phyloP scores from a whole-genome alignment of 2,888 invertebrate genomes.

The Bombyx huttoni region DNA sequence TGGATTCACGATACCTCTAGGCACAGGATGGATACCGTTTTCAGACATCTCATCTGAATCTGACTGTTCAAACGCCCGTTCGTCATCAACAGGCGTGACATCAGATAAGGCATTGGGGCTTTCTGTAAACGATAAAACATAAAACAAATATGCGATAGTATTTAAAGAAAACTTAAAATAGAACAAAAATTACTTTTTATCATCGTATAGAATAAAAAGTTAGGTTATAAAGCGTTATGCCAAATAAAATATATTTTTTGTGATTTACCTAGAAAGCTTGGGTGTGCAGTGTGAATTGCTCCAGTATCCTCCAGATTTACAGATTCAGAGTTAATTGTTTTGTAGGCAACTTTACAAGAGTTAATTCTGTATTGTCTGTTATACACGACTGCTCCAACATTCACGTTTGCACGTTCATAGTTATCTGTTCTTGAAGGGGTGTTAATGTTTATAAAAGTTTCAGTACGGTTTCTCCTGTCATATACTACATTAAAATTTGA shows the following conservation, averaged over 20 bases:
- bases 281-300: constrained; percentile 17
- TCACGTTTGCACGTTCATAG: constrained; percentile 17
- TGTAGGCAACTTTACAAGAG: constrained; percentile 24
- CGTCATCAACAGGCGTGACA: constrained; percentile 61
- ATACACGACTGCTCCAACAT: constrained; percentile 33
- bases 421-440: constrained; percentile 12
- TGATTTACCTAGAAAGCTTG: constrained; percentile 26
- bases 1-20: constrained; percentile 84
- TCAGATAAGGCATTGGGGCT: constrained; percentile 37
- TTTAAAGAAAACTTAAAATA: background rate
- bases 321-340: constrained; percentile 18
- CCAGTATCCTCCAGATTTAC: constrained; percentile 32
- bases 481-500: constrained; percentile 27
- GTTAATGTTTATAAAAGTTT: constrained; percentile 23
- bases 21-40: constrained; percentile 50
- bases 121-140: constrained; percentile 15
- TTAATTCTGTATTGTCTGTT: constrained; percentile 52
- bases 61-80: constrained; percentile 69
- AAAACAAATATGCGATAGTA: background rate
- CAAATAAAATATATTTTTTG: constrained; percentile 3
- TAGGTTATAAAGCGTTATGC: background rate
- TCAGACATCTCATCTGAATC: constrained; percentile 69
- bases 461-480: constrained; percentile 21
- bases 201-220: too few relatives aligned
- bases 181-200: constrained; percentile 1